Conservation (phyloP, 1,140 invertebrate species). For the Conus betulinus region DNA sequence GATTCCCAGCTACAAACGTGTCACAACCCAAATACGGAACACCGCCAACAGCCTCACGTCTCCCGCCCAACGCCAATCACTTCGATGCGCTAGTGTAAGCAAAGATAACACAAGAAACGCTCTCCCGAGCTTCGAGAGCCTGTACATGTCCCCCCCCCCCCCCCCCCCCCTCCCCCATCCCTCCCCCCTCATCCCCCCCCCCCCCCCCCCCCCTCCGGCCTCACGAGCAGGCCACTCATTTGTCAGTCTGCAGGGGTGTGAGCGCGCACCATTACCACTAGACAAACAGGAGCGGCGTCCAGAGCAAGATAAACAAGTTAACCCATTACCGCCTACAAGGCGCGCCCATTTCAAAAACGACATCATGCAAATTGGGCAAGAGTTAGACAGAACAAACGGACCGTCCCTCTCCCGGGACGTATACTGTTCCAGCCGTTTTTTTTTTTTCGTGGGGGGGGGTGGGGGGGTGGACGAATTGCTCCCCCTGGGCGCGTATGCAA, state of each 20-base stretch:
- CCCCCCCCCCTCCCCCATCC: too few relatives aligned
- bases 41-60: too few relatives aligned
- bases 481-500: not conserved
- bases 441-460: too few relatives aligned
- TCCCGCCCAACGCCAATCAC: not conserved
- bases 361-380: conserved; percentile 16
- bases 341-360: conserved; percentile 10
- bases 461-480: not conserved
- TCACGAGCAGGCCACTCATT: not conserved
- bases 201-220: too few relatives aligned
- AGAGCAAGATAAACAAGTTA: conserved; percentile 1
- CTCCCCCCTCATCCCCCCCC: too few relatives aligned
- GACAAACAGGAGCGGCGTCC: not conserved
- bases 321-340: not conserved
- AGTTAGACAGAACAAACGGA: conserved; percentile 16
- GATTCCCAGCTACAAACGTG: too few relatives aligned
- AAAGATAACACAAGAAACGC: not conserved
- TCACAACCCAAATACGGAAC: too few relatives aligned
- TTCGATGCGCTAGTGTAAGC: not conserved
- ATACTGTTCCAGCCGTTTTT: not conserved
- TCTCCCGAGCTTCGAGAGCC: not conserved
- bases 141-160: not conserved
- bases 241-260: not conserved
- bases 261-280: not conserved
- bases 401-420: not conserved